Percentiles rank a stretch among this genome's conserved stretches.
phyloP scores from a whole-genome alignment of 2,888 invertebrate genomes.

The Seira musarum region DNA sequence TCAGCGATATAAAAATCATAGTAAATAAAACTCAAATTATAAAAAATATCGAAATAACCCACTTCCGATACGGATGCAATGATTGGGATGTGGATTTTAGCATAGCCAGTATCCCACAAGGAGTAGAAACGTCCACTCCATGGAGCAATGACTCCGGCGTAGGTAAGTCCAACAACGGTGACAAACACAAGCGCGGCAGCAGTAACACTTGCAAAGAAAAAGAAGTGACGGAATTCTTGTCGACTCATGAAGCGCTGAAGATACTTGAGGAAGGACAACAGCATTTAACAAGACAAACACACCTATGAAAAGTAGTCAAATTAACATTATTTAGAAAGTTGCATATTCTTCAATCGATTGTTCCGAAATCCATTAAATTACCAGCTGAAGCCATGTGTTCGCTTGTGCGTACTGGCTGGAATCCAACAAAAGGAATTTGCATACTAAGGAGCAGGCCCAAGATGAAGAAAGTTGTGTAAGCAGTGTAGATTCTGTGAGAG shows the following conservation, averaged over 20 bases:
- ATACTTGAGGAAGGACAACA: slow-evolving; percentile 87
- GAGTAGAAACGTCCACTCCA: slow-evolving; percentile 98
- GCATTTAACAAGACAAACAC: slow-evolving; percentile 96
- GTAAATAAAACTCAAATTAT: not conserved
- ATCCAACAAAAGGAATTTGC: slow-evolving; percentile 97
- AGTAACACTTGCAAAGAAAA: slow-evolving; percentile 83
- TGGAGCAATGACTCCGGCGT: slow-evolving; percentile 95
- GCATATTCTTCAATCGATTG: slow-evolving; percentile 8
- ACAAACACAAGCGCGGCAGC: slow-evolving; percentile 87
- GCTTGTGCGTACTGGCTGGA: slow-evolving; percentile 98
- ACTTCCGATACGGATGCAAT: slow-evolving; percentile 90
- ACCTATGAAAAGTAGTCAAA: slow-evolving; percentile 76
- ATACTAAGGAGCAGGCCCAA: slow-evolving; percentile 95
- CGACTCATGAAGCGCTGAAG: slow-evolving; percentile 89
- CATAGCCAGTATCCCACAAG: slow-evolving; percentile 99
- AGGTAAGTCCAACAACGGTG: slow-evolving; percentile 90
- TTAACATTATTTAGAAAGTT: slow-evolving; percentile 43
- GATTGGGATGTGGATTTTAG: slow-evolving; percentile 95
- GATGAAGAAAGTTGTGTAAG: slow-evolving; percentile 98
- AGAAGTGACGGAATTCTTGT: slow-evolving; percentile 90
- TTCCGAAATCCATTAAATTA: too few species aligned
- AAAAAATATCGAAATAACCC: not conserved
- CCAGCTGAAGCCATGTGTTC: slow-evolving; percentile 99
- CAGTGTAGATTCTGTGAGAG: slow-evolving; percentile 92
- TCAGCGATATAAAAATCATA: not conserved